Evolutionary conservation across 35 echinoderm and acorn worm species (phyloP).

Genomic region (Heliocidaris erythrogramma): DNA sequence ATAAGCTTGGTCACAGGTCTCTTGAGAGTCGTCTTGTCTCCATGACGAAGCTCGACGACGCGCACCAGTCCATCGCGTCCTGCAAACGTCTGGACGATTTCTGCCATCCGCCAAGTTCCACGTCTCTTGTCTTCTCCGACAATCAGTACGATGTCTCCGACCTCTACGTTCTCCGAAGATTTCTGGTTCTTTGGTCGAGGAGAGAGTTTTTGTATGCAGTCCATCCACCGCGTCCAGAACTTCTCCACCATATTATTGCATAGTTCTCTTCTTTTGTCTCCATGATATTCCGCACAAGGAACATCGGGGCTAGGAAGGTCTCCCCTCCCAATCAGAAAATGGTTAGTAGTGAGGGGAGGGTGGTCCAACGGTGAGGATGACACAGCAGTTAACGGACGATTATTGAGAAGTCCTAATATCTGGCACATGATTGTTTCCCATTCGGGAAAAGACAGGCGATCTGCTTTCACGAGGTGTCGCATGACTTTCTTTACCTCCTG

Average conservation of each 20-base stretch:
- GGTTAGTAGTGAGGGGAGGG: conserved; percentile 64
- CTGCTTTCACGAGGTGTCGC: conserved; percentile 78
- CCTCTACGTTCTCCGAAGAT: conserved; percentile 53
- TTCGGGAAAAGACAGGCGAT: conserved; percentile 71
- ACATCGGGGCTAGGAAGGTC: conserved; percentile 56
- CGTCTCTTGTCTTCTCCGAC: conserved; percentile 54
- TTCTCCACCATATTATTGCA: too few relatives aligned
- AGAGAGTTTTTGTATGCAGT: conserved; percentile 82
- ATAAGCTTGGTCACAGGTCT: conserved; percentile 54
- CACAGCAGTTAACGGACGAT: conserved; percentile 70
- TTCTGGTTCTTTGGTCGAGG: conserved; percentile 61
- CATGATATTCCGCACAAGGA: conserved; percentile 41
- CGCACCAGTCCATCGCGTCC: conserved; percentile 55
- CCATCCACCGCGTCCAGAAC: too few relatives aligned
- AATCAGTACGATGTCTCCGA: conserved; percentile 63
- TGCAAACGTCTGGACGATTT: neutral
- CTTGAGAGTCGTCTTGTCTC: conserved; percentile 46
- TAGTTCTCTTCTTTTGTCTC: conserved; percentile 60
- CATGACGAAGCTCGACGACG: conserved; percentile 47
- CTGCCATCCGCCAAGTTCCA: conserved; percentile 22
- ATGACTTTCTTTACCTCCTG: conserved; percentile 85
- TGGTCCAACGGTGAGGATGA: conserved; percentile 77
- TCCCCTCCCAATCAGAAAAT: conserved; percentile 66
- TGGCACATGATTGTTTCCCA: conserved; percentile 89
- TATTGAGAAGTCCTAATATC: conserved; percentile 79